Base-by-base conservation (phyloP, 2,888 invertebrate species). In the Brachyptera risi region DNA sequence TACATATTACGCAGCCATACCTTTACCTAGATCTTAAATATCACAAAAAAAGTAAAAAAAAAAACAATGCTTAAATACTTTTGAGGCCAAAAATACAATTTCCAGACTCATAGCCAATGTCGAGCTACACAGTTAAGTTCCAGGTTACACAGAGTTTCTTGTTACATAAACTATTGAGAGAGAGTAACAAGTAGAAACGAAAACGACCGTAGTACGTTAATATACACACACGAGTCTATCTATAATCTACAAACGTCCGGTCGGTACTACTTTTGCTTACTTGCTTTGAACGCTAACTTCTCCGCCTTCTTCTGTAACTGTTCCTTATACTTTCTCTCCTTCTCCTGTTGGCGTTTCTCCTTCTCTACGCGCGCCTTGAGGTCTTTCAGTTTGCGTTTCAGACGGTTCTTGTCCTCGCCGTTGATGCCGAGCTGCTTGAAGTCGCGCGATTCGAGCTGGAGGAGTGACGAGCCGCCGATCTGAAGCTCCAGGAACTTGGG, bases 391-490 rank as follows among this genome's bases (percentile, higher is more conserved):
- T 90, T 90, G 40, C 91, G 82, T 75, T 93, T 93, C 72, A 93
- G 80, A 67, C 88, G 84, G 65, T 85, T 85, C 73, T 92, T 92
- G 74, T 92, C 92, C 63, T 91, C 89, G 37, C 85, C 83, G 58
- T 82, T 81, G 51, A 92, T 85, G 49, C 91, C 91, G 49, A 92
- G 81, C 66, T 87, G 83, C 79, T 97, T 98, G 66, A 98, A 85
- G 77, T 94, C 95, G 61, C 91, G 86, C 0, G 95, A 92, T 73
- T 96, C 95, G 59, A 98, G 80, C 65, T 90, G 86, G 49, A 98
- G 79, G 60, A 98, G 80, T 58, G 91, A 87, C 35, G 85, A 82
- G 19, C 98, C 98, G 74, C 91, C 92, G 58, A 98, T 89, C 71
- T 90, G 89, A 69, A 92, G 87, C 69, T 92, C 90, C 58, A 90